phyloP scores from a whole-genome alignment of 2,113 vertebrate species.

The Gnathonemus echidnorhynchus region DNA sequence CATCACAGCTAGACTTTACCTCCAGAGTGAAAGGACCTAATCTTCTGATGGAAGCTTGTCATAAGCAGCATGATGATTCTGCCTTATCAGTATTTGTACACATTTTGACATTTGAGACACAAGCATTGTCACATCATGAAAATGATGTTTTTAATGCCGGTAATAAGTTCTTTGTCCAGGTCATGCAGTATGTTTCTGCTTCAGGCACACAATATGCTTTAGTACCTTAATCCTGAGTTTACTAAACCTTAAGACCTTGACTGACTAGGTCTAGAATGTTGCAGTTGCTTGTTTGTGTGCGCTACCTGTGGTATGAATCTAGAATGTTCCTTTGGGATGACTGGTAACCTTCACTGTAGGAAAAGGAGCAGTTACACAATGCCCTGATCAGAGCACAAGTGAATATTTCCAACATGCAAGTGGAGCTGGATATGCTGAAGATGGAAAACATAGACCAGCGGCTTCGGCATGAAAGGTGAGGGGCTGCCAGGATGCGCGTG shows the following conservation, averaged over 20 bases:
- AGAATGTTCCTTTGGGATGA: background rate
- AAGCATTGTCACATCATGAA: background rate
- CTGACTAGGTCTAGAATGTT: background rate
- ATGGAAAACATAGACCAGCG: constrained; percentile 45
- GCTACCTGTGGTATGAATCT: background rate
- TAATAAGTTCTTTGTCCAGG: background rate
- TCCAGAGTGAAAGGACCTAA: background rate
- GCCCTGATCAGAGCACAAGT: constrained; percentile 47
- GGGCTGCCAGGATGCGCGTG: background rate
- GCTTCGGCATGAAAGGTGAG: constrained; percentile 52
- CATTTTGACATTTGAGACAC: background rate
- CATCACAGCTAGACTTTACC: background rate
- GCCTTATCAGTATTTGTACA: background rate
- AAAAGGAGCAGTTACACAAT: constrained; percentile 48
- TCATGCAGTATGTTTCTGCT: background rate
- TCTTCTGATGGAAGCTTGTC: background rate
- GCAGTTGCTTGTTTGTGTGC: background rate
- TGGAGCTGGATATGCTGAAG: constrained; percentile 61
- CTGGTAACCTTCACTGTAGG: constrained; percentile 37
- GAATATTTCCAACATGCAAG: constrained; percentile 47
- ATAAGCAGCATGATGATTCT: background rate
- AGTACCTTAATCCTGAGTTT: background rate
- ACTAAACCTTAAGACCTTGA: background rate
- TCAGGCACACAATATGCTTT: background rate
- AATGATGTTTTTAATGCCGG: background rate